Conservation (phyloP, 2,888 invertebrate species). For the Lepidonotus clava region DNA sequence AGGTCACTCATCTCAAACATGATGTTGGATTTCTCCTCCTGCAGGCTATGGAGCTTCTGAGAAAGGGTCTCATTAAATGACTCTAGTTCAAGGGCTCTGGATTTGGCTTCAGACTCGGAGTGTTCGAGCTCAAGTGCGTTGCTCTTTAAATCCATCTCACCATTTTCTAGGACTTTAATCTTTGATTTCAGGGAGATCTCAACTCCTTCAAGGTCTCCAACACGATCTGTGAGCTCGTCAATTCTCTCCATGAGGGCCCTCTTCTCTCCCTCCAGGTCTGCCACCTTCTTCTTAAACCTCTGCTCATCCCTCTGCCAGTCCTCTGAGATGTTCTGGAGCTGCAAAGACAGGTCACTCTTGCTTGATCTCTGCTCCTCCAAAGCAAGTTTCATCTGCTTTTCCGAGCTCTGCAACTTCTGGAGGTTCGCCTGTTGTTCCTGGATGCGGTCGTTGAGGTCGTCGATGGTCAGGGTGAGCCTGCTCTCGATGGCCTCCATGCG, state of each 20-base stretch:
- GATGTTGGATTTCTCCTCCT: slow-evolving; percentile 72
- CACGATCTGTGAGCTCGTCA: slow-evolving; percentile 56
- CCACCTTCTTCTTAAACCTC: slow-evolving; percentile 56
- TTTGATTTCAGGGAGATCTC: slow-evolving; percentile 61
- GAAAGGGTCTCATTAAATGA: slow-evolving; percentile 59
- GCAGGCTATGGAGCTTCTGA: slow-evolving; percentile 69
- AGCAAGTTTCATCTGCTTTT: slow-evolving; percentile 68
- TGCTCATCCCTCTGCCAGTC: slow-evolving; percentile 43
- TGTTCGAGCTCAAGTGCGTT: slow-evolving; percentile 59
- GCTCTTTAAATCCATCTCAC: slow-evolving; percentile 57
- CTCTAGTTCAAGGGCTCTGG: slow-evolving; percentile 58
- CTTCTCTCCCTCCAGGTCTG: slow-evolving; percentile 59
- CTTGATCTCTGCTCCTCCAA: slow-evolving; percentile 32
- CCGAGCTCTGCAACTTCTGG: slow-evolving; percentile 65
- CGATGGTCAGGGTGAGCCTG: slow-evolving; percentile 69
- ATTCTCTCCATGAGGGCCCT: slow-evolving; percentile 47
- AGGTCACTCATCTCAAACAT: slow-evolving; percentile 60
- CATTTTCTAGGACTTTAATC: slow-evolving; percentile 58
- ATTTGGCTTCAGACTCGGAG: slow-evolving; percentile 44
- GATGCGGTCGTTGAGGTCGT: slow-evolving; percentile 70
- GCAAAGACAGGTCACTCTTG: slow-evolving; percentile 23
- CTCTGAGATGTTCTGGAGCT: slow-evolving; percentile 48
- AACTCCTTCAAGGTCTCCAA: slow-evolving; percentile 58
- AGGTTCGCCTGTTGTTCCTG: slow-evolving; percentile 66
- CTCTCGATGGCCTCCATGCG: slow-evolving; percentile 55